These are phyloP conservation scores for Gisinianus flammeolus DNA, from an alignment of 2,888 invertebrate genomes.

Conservation along the genomic window DNA sequence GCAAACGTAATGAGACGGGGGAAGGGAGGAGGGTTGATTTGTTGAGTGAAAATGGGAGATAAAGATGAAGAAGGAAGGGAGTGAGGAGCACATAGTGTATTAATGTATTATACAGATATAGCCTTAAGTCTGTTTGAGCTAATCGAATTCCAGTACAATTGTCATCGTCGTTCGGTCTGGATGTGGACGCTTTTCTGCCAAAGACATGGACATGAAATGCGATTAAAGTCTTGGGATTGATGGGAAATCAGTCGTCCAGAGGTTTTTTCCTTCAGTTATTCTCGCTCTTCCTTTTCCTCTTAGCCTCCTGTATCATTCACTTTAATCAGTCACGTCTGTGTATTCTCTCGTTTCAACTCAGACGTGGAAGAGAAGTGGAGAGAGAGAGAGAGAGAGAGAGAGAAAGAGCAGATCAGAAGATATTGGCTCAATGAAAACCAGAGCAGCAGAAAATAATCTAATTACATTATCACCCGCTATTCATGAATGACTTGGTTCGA, in stretches of 20 bases:
- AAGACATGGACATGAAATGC: constrained; percentile 10
- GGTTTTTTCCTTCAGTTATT: neutral
- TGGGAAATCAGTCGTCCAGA: constrained; percentile 14
- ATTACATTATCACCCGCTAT: constrained; percentile 35
- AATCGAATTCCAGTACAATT: constrained; percentile 14
- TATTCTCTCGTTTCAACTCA: neutral
- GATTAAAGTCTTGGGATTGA: constrained; percentile 30
- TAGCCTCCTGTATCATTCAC: neutral
- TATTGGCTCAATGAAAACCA: constrained; percentile 15
- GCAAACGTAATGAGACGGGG: no score
- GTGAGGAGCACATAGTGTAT: no score
- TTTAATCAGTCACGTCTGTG: constrained; percentile 17
- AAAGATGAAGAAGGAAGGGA: no score
- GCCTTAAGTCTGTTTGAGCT: neutral
- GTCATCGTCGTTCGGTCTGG: neutral
- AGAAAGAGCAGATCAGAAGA: neutral
- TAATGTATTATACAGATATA: neutral
- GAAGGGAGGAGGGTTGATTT: no score
- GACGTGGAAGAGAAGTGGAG: neutral
- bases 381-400: neutral
- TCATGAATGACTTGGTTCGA: constrained; percentile 25
- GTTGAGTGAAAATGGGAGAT: no score
- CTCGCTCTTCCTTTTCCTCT: neutral
- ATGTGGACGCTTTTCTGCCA: neutral
- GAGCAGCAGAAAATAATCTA: constrained; percentile 31